These are phyloP conservation scores for Neosalanx taihuensis DNA, from an alignment of 2,797 vertebrate species.

Conservation along the genomic window DNA sequence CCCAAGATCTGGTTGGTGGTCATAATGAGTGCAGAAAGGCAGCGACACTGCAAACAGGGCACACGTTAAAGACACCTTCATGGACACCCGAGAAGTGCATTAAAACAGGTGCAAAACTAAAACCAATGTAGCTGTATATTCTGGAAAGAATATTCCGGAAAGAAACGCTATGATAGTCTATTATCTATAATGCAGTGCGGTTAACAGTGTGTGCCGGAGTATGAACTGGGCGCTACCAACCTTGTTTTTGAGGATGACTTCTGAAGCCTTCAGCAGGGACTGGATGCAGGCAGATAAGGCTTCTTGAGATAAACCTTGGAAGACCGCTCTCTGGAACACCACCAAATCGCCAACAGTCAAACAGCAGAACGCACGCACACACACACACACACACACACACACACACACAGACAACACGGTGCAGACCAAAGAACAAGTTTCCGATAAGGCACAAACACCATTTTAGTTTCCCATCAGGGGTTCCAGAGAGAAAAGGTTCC, in stretches of 20 bases:
- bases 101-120: background rate
- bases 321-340: constrained; percentile 86
- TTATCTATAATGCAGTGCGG: constrained; percentile 20
- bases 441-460: background rate
- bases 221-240: constrained; percentile 68
- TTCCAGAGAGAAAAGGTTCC: no score
- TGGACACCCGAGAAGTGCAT: background rate
- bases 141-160: constrained; percentile 7
- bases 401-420: constrained; percentile 20
- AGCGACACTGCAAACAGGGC: background rate
- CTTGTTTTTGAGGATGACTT: constrained; percentile 95
- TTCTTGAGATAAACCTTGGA: constrained; percentile 97
- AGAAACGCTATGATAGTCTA: constrained; percentile 9
- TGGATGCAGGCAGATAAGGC: constrained; percentile 95
- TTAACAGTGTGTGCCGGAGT: background rate
- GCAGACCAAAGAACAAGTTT: background rate
- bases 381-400: constrained; percentile 30
- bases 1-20: background rate
- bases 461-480: no score
- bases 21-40: no score
- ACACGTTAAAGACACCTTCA: no score
- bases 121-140: background rate
- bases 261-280: constrained; percentile 89
- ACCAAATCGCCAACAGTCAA: constrained; percentile 31
- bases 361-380: constrained; percentile 23